phyloP scores from a whole-genome alignment of 2,113 vertebrate genomes.

The Ciconia stormi region DNA sequence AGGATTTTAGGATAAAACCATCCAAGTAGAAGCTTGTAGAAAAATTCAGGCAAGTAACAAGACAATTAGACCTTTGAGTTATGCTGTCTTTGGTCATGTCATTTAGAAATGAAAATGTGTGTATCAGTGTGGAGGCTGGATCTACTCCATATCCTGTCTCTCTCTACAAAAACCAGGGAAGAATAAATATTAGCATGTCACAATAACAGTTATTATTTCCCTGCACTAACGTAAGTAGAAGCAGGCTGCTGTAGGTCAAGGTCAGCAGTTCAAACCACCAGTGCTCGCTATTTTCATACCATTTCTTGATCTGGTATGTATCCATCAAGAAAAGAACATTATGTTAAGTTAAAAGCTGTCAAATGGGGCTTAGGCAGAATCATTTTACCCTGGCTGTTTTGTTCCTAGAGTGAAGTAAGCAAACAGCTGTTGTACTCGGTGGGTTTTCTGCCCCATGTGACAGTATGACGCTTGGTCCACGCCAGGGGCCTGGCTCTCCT shows the following conservation, averaged over 20 bases:
- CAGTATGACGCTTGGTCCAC: background rate
- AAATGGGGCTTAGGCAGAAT: background rate
- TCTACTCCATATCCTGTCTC: background rate
- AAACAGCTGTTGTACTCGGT: background rate
- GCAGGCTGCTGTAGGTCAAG: background rate
- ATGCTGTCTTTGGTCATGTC: background rate
- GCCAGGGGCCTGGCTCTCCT: no score
- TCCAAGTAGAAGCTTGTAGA: background rate
- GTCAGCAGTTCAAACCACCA: background rate
- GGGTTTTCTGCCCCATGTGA: background rate
- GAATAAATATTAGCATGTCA: rapidly evolving
- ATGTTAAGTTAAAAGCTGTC: background rate
- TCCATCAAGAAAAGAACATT: background rate
- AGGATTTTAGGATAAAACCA: background rate
- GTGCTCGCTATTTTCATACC: background rate
- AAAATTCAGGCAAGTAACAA: background rate
- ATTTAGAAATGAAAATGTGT: background rate
- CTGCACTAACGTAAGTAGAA: rapidly evolving
- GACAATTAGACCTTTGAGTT: background rate
- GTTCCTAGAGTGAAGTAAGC: background rate
- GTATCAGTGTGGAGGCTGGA: background rate
- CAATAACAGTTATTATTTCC: rapidly evolving
- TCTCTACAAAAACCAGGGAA: background rate
- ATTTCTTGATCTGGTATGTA: background rate
- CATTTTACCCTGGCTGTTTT: background rate